These are phyloP conservation scores for Epinephelus moara DNA, from an alignment of 2,113 vertebrate genomes.

Conservation along the genomic window DNA sequence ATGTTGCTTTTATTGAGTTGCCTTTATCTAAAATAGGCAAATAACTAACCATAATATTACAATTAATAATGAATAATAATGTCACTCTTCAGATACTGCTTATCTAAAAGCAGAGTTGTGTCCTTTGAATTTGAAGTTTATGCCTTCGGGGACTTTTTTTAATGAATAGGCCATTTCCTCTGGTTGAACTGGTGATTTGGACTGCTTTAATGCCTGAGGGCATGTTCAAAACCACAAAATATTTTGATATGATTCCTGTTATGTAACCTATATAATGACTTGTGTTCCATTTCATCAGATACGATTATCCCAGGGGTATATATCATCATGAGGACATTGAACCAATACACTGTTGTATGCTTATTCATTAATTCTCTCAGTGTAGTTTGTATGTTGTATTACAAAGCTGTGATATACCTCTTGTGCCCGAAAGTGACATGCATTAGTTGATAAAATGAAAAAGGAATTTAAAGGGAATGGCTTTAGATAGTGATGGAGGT, in stretches of 20 bases:
- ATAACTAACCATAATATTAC: background rate
- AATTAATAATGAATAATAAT: background rate
- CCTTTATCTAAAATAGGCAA: background rate
- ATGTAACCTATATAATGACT: background rate
- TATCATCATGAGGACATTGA: background rate
- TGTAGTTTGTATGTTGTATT: background rate
- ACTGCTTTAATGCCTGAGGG: background rate
- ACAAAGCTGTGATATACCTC: background rate
- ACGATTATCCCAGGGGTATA: background rate
- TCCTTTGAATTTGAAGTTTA: background rate
- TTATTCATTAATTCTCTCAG: background rate
- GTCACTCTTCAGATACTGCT: background rate
- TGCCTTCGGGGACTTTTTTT: background rate
- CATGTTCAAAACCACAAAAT: conserved; percentile 1
- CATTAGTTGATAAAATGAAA: background rate
- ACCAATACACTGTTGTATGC: background rate
- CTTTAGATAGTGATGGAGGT: background rate
- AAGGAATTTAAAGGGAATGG: background rate
- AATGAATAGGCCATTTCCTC: background rate
- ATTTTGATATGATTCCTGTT: background rate
- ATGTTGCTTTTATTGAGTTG: background rate
- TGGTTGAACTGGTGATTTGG: background rate
- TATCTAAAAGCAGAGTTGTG: background rate
- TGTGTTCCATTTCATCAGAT: background rate
- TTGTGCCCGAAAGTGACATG: conserved; percentile 6